Percentiles rank a stretch among this genome's conserved stretches.
These are phyloP conservation scores for Ictidomys tridecemlineatus DNA, from an alignment of 2,113 vertebrate genomes.

Conservation along the genomic window DNA sequence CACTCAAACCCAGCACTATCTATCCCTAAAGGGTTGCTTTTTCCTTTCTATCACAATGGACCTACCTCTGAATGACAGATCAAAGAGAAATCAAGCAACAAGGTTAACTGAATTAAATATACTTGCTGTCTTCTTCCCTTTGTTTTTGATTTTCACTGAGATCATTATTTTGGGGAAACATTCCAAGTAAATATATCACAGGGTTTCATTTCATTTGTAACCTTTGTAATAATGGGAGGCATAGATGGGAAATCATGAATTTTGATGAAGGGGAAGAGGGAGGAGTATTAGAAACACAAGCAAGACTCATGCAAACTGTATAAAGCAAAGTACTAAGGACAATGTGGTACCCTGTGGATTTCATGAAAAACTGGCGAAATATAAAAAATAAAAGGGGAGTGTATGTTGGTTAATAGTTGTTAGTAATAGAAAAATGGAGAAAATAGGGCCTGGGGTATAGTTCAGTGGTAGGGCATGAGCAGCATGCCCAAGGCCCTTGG, in stretches of 20 bases:
- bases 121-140: neutral
- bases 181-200: neutral
- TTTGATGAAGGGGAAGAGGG: neutral
- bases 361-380: neutral
- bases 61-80: neutral
- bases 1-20: neutral
- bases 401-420: neutral
- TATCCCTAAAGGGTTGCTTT: neutral
- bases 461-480: neutral
- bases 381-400: neutral
- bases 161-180: neutral
- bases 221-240: neutral
- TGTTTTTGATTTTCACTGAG: neutral
- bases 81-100: neutral
- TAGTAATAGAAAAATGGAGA: neutral
- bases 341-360: neutral
- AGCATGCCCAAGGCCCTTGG: neutral
- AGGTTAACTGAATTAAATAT: neutral
- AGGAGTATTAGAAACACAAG: neutral
- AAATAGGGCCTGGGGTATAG: neutral
- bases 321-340: neutral
- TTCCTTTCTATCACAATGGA: neutral
- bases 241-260: neutral
- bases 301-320: neutral
- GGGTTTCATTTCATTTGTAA: neutral